Percentiles rank a stretch among this genome's conserved stretches.
Evolutionary conservation across 2,797 vertebrate species (phyloP).

Genomic region (Pteropus rufus): DNA sequence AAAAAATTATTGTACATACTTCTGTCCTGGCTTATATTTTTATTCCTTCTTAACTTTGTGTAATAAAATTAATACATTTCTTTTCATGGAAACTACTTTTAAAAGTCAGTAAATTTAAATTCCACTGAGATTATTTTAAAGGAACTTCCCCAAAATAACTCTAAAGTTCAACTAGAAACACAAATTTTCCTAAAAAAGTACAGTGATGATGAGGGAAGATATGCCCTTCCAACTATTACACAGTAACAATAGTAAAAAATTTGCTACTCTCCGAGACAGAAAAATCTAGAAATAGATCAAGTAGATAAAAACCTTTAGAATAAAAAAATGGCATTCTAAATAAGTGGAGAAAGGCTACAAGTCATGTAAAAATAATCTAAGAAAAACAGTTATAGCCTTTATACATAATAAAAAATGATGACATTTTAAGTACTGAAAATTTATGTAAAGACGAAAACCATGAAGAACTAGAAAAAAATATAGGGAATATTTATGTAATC

Average conservation of each 20-base stretch:
- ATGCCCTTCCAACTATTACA: background rate
- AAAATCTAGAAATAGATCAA: slow-evolving; percentile 1
- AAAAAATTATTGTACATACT: background rate
- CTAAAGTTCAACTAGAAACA: slow-evolving; percentile 12
- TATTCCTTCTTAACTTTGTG: slow-evolving; percentile 1
- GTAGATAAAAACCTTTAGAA: background rate
- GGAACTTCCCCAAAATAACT: background rate
- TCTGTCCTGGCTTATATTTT: background rate
- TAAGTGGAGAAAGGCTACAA: background rate
- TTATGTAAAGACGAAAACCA: slow-evolving; percentile 26
- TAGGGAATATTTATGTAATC: background rate
- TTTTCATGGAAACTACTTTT: background rate
- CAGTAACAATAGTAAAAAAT: background rate
- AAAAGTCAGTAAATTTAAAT: background rate
- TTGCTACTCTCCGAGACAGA: background rate
- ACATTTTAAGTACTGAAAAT: background rate
- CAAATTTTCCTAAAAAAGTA: background rate
- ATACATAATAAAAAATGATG: background rate
- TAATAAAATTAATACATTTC: background rate
- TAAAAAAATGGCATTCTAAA: background rate
- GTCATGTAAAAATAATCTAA: slow-evolving; percentile 5
- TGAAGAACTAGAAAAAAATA: background rate
- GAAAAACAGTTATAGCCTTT: background rate
- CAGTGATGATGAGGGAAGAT: background rate
- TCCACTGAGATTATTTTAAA: slow-evolving; percentile 10